A percentile compares a stretch with the other conserved stretches of the same genome.
Evolutionary conservation across 53 echinoderm and acorn worm species (phyloP).

Genomic region (Patiria pectinifera): DNA sequence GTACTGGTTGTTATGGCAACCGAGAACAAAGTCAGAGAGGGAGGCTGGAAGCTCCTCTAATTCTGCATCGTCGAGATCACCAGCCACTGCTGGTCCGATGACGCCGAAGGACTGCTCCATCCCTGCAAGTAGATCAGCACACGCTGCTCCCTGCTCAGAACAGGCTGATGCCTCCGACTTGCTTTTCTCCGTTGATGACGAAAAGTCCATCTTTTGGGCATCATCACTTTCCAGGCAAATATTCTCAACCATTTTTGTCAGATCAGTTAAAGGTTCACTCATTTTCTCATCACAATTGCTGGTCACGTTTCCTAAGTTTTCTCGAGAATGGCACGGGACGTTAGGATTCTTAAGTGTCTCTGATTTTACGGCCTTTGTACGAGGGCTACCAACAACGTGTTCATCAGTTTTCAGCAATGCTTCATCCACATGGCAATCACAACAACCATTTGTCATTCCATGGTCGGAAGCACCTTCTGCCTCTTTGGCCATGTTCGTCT

Average conservation of each 20-base stretch:
- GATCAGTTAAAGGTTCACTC: conserved; percentile 66
- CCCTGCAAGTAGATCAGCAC: conserved; percentile 21
- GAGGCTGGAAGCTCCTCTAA: conserved; percentile 85
- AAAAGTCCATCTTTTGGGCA: conserved; percentile 12
- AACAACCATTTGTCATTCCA: conserved; percentile 47
- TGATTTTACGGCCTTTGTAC: not conserved
- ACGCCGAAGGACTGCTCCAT: conserved; percentile 56
- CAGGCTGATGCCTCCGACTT: conserved; percentile 7
- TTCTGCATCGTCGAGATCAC: conserved; percentile 63
- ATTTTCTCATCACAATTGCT: conserved; percentile 26
- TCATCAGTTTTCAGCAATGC: not conserved
- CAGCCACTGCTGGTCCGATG: conserved; percentile 24
- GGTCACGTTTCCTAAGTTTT: not conserved
- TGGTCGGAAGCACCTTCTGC: not conserved
- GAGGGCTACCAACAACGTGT: not conserved
- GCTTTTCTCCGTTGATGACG: conserved; percentile 21
- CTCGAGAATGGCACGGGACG: not conserved
- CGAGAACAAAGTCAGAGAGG: conserved; percentile 91
- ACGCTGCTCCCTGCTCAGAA: conserved; percentile 12
- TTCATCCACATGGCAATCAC: conserved; percentile 25
- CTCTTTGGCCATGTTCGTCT: conserved; percentile 5
- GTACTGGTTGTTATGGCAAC: conserved; percentile 77
- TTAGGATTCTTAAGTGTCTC: not conserved
- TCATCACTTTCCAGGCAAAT: conserved; percentile 58
- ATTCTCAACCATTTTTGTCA: conserved; percentile 73